Base-by-base conservation (phyloP, 2,113 vertebrate genomes). In the Semnornis frantzii region DNA sequence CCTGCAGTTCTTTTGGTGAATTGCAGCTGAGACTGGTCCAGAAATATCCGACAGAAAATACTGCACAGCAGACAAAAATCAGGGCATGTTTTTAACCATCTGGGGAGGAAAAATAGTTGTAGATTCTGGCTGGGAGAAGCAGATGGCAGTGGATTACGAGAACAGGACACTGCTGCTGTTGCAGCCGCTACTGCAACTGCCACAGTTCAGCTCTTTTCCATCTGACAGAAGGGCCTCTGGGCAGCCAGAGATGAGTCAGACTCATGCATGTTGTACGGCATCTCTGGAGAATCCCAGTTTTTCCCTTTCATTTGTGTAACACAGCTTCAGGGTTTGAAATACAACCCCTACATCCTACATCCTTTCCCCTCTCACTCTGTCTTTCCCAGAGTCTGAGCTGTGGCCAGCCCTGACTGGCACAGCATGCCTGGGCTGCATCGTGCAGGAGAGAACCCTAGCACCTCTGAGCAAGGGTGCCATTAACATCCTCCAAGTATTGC, bases 181-280 rank as follows among this genome's bases (percentile, higher is more conserved):
- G 82, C 89, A 90, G 92, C 88, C 39, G 6, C 85, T 96, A 91
- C 89, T 73, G 66, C 85, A 89, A 92, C 91, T 95, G 94, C 78
- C 80, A 89, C 46, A 91, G 80, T 33, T 91, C 94, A 82, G 91
- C 82, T 92, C 78, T 78, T 93, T 85, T 48, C 90, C 76, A 37
- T 95, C 84, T 92, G 94, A 97, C 95, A 97, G 89, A 84, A 95
- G 79, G 86, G 68, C 85, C 93, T 68, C 89, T 89, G 90, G 95
- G 94, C 90, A 90, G 90, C 80, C 82, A 74, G 85, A 78, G 82
- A 93, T 96, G 95, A 96, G 79, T 95, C 94, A 97, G 71, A 64
- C 72, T 92, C 9, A 1, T 25, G 33, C 48, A 58, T 57, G 58
- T 63, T 82, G 71, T 59, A 20, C 77, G 66, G 60, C 64, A 0